These are phyloP conservation scores for Halocynthia roretzi DNA, from an alignment of 23 tunicate genomes.

Conservation along the genomic window DNA sequence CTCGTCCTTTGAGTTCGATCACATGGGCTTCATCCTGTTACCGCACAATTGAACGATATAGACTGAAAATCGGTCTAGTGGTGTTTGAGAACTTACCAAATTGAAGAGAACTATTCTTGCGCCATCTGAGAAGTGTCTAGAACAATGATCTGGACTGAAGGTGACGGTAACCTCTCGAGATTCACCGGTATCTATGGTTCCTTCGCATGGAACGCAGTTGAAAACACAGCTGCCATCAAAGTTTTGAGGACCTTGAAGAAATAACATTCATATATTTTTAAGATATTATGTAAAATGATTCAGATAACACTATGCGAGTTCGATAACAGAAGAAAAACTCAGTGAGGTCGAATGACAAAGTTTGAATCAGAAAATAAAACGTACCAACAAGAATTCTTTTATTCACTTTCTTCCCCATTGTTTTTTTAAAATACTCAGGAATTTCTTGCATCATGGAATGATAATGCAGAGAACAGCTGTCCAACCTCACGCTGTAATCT, in stretches of 20 bases:
- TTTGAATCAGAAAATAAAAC: conserved; percentile 4
- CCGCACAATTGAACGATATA: not conserved
- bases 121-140: conserved; percentile 64
- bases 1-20: conserved; percentile 51
- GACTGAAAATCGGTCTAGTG: not conserved
- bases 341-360: not conserved
- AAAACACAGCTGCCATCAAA: conserved; percentile 63
- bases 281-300: not conserved
- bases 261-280: not conserved
- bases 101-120: conserved; percentile 68
- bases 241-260: conserved; percentile 59
- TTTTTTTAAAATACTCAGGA: conserved; percentile 33
- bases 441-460: conserved; percentile 61
- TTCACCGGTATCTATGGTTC: conserved; percentile 49
- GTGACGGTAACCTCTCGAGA: conserved; percentile 57
- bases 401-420: conserved; percentile 7
- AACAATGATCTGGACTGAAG: conserved; percentile 74
- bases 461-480: conserved; percentile 48
- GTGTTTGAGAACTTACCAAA: conserved; percentile 26
- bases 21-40: conserved; percentile 69
- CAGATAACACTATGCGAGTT: not conserved
- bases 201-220: conserved; percentile 86
- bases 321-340: not conserved
- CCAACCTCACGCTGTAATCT: conserved; percentile 57
- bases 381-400: conserved; percentile 15